A percentile compares a stretch with the other conserved stretches of the same genome.
Evolutionary conservation across 2,888 invertebrate species (phyloP).

Genomic region (Sinopyrophorus schimmeli): DNA sequence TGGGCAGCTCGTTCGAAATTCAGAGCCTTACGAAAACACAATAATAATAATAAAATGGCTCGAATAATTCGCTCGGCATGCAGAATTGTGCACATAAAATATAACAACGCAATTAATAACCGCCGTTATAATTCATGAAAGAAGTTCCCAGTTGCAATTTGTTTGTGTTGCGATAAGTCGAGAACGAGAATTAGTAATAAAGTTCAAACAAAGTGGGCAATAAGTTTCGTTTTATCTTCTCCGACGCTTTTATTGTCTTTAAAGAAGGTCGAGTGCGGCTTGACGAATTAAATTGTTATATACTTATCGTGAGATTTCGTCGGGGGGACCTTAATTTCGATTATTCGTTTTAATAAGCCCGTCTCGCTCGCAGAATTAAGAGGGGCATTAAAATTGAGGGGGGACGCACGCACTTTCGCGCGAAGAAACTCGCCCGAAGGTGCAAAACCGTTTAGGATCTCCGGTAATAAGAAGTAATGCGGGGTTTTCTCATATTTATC

Average conservation of each 20-base stretch:
- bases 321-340: constrained; percentile 14
- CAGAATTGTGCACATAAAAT: constrained; percentile 1
- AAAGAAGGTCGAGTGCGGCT: constrained; percentile 15
- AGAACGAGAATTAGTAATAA: constrained; percentile 26
- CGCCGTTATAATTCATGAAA: constrained; percentile 12
- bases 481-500: constrained; percentile 29
- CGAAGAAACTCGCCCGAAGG: not conserved
- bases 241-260: constrained; percentile 17
- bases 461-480: constrained; percentile 19
- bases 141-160: constrained; percentile 14
- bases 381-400: too few relatives aligned
- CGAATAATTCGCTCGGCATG: too few relatives aligned
- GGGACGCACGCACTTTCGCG: not conserved
- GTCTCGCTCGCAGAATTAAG: too few relatives aligned
- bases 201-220: constrained; percentile 26
- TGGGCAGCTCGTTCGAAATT: too few relatives aligned
- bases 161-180: constrained; percentile 20
- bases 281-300: constrained; percentile 24
- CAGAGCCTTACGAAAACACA: too few relatives aligned
- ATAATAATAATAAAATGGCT: too few relatives aligned
- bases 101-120: constrained; percentile 10
- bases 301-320: constrained; percentile 17
- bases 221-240: constrained; percentile 27
- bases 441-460: constrained; percentile 8
- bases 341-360: too few relatives aligned